Evolutionary conservation across 1,140 invertebrate genomes (phyloP), one percentile per base, ranked within the genome.

Genomic region (Drosophila arizonae): DNA sequence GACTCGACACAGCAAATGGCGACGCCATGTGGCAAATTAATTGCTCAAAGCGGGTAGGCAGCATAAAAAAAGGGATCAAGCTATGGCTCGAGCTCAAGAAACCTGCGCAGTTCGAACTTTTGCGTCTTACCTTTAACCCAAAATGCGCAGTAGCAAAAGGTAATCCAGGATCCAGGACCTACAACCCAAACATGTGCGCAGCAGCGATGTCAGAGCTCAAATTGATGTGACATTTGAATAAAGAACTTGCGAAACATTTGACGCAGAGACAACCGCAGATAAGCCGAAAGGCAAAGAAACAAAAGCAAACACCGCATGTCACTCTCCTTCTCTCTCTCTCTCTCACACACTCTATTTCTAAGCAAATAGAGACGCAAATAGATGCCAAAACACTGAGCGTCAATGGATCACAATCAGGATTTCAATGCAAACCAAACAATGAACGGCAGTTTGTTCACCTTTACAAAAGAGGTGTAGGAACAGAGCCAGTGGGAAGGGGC

Each of bases 151-250:
- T 73, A 73, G 60, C 39, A 13, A 33, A 33, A 57, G 33, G 4
- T 24, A 4, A 4, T 0, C 9, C n/a, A 17, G 39, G 41, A 24
- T 11, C 5, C 17, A 54, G 51, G 51, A 71, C 51, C 46, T n/a
- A n/a, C n/a, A 45, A 3, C n/a, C 43, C 9, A 39, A 28, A 30
- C 45, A 39, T 67, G 63, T 77, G 56, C 48, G 63, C 72, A 63
- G 45, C 43, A 66, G 24, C 41, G 62, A 36, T 61, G 55, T 80
- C 30, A 30, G 51, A 28, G n/a, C 76, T 46, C 33, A 64, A 79
- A 80, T 75, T 76, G 73, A 76, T 79, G 64, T 88, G 82, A 87
- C 82, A 84, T 81, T 78, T 66, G 28, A 26, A 87, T 87, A 87
- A 82, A 84, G 79, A 70, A 88, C 84, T 79, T 51, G 48, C 54